Base-by-base conservation (phyloP, 2,888 invertebrate species). In the Gryllus longicercus region DNA sequence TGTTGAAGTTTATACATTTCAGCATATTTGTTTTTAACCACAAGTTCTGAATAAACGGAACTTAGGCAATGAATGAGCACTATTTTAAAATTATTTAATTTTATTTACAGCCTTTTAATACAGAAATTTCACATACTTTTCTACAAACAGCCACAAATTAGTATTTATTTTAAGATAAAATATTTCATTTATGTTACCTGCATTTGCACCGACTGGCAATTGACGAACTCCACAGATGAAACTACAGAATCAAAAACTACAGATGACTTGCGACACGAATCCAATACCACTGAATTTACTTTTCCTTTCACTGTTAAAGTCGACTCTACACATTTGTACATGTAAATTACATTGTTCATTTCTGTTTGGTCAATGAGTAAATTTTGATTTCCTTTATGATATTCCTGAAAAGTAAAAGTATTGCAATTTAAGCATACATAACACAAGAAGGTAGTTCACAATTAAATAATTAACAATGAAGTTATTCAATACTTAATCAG, bases 321-420 rank as follows among this genome's bases (percentile, higher is more conserved):
- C 3, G 96, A 95, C 86, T 97, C 94, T 85, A 93, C 93, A 88
- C 99, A 99, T 82, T 94, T 95, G 90, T 92, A 99, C 90, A 98
- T 92, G 89, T 99, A 99, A 23, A 99, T 95, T n/a, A 97, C 95
- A 88, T 99, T 99, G 89, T 98, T 99, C 95, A 98, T 96, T 86
- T 98, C 97, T 0, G 94, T 95, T 83, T 95, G 92, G 80, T 95
- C 94, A 23, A 99, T 93, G 2, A 95, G 86, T 80, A 99, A 88
- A 84, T 92, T 91, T 75, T 91, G 89, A 87, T 97, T 96, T 85
- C 94, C 95, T 86, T 94, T 94, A 86, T 99, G 97, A 88, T 97
- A 94, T 88, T 98, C 97, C 95, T 95, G 87, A 77, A 86, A 79
- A 38, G 5, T 38, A 21, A 12, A 51, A 78, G 18, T 23, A 50